Base-by-base conservation (phyloP, 2,797 vertebrate species). In the Etheostoma perlongum region DNA sequence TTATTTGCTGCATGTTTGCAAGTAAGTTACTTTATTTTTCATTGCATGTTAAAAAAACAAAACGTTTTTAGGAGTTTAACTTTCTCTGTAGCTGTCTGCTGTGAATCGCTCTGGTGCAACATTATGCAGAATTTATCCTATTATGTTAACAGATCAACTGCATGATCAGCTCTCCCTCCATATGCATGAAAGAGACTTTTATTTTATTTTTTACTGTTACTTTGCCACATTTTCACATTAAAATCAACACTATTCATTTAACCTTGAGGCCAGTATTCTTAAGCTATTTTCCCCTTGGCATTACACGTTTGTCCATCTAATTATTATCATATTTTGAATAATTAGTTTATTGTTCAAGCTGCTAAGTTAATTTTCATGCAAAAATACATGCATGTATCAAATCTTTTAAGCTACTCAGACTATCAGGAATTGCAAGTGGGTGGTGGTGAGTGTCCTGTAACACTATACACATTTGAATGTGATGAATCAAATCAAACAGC, bases 361-460 rank as follows among this genome's bases (percentile, higher is more conserved):
- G 59, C 57, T 52, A 23, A 47, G 21, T 64, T 72, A 54, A 64
- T 65, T 54, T 77, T 77, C 60, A 67, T 55, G 27, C 30, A 48
- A 46, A 75, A 64, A 55, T 8, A 67, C 23, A 33, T 82, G 86
- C 82, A 91, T 80, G 82, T 49, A 48, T 68, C 84, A 67, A 71
- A 79, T 82, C 46, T 76, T 81, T 83, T 47, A 47, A 71, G 67
- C 74, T 67, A 58, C 60, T 89, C 72, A 71, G 68, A 66, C 73
- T 82, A 60, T 75, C 55, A 73, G 67, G 76, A 70, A 72, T 74
- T 87, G 44, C 78, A 73, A 72, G 67, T 67, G 72, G 83, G 73
- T 80, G 73, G 69, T 67, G 84, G 79, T 85, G 88, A 92, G 86
- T 80, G 3, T 44, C 33, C 60, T 55, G 8, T 70, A 67, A 76